phyloP scores from a whole-genome alignment of 2,113 vertebrate genomes.

The Nothoprocta pentlandii region DNA sequence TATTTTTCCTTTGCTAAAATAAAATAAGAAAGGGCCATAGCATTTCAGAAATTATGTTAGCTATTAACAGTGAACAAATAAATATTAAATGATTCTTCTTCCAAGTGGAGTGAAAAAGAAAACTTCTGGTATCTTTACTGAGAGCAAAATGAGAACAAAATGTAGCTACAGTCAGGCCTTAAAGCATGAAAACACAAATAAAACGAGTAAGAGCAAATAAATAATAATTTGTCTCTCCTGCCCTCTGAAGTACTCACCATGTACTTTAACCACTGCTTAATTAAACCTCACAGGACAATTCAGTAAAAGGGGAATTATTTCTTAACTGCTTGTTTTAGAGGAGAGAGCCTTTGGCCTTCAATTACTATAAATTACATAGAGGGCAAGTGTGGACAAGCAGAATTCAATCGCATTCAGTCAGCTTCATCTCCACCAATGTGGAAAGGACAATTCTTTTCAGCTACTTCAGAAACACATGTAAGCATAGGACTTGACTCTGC shows the following conservation, averaged over 20 bases:
- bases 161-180: background rate
- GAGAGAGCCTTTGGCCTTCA: constrained; percentile 28
- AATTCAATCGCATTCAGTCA: constrained; percentile 52
- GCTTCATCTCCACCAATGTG: background rate
- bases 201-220: constrained; percentile 42
- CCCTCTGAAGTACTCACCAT: constrained; percentile 13
- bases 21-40: background rate
- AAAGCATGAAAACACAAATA: constrained; percentile 36
- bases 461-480: background rate
- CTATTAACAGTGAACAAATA: background rate
- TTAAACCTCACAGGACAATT: background rate
- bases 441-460: constrained; percentile 6
- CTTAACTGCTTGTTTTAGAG: constrained; percentile 24
- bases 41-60: constrained; percentile 9
- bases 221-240: constrained; percentile 57
- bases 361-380: constrained; percentile 43
- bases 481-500: constrained; percentile 9
- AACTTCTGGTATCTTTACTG: constrained; percentile 5
- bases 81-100: constrained; percentile 31
- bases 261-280: constrained; percentile 37
- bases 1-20: background rate
- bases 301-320: constrained; percentile 28
- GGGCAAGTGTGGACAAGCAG: background rate
- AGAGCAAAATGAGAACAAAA: constrained; percentile 37
- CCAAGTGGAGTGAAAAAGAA: background rate